Conservation (phyloP, 2,888 invertebrate genomes). For the Sarcophaga caerulescens region DNA sequence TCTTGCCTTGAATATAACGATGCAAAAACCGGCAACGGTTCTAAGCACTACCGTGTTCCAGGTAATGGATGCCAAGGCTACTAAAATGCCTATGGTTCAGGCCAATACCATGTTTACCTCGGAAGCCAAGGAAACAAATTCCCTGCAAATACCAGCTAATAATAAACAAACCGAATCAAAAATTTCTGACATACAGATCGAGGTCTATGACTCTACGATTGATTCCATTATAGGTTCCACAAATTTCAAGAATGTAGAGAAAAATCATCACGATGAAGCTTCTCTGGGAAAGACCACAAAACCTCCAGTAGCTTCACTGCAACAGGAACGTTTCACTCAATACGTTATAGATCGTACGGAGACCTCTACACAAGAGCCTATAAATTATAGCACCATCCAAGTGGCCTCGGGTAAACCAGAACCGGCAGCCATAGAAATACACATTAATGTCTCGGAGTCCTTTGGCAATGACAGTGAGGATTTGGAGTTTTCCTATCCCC, state of each 20-base stretch:
- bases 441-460: conserved; percentile 80
- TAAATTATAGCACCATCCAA: conserved; percentile 59
- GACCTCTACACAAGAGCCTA: conserved; percentile 76
- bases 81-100: conserved; percentile 71
- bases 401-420: conserved; percentile 75
- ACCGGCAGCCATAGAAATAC: conserved; percentile 80
- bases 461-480: conserved; percentile 79
- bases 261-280: conserved; percentile 60
- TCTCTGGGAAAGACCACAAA: conserved; percentile 70
- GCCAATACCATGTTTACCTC: conserved; percentile 56
- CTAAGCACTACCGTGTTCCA: conserved; percentile 77
- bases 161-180: conserved; percentile 74
- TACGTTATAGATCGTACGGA: conserved; percentile 78
- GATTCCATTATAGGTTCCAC: conserved; percentile 79
- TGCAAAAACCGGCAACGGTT: conserved; percentile 52
- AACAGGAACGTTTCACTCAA: conserved; percentile 78
- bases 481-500: conserved; percentile 78
- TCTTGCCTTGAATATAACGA: not conserved
- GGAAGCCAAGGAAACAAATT: conserved; percentile 16
- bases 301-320: conserved; percentile 67
- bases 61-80: conserved; percentile 71
- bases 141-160: not conserved
- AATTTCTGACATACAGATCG: conserved; percentile 80
- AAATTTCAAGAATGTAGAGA: conserved; percentile 76
- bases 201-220: conserved; percentile 79